Evolutionary conservation across 2,797 vertebrate genomes (phyloP).

Genomic region (Fratercula arctica): DNA sequence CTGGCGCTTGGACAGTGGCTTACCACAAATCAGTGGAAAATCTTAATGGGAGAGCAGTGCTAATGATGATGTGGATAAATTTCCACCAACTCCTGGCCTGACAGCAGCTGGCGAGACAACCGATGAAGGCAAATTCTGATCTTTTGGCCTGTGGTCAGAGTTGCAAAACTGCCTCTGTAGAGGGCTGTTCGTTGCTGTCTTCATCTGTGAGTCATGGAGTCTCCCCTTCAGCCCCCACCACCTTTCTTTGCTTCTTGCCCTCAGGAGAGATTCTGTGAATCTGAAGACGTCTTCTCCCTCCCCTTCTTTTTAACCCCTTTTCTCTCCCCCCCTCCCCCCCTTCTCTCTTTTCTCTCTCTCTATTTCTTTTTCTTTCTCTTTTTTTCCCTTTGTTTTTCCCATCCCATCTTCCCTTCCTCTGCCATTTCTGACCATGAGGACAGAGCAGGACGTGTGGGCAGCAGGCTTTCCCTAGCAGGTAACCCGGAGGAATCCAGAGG

Average conservation of each 20-base stretch:
- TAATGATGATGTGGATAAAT: not conserved
- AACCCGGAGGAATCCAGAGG: not conserved
- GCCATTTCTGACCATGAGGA: not conserved
- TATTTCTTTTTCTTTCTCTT: not conserved
- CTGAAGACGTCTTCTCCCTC: not conserved
- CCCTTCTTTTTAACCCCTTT: not conserved
- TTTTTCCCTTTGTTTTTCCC: rapidly evolving
- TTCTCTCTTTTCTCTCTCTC: not conserved
- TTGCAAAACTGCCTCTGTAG: not conserved
- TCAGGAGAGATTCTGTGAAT: not conserved
- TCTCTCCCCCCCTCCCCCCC: not conserved
- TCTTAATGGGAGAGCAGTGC: not conserved
- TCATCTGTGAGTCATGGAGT: not conserved
- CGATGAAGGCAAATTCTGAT: not conserved
- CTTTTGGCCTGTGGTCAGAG: not conserved
- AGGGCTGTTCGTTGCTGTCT: not conserved
- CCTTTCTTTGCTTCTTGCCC: not conserved
- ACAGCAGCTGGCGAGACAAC: not conserved
- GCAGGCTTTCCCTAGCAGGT: not conserved
- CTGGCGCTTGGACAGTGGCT: not conserved
- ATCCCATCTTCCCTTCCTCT: not conserved
- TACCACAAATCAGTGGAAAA: not conserved
- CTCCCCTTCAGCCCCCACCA: not conserved
- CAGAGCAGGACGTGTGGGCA: not conserved
- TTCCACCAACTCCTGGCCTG: not conserved